A percentile compares a stretch with the other conserved stretches of the same genome.
Evolutionary conservation across 2,888 invertebrate species (phyloP).

Genomic region (Zygothrica quintamaculata): DNA sequence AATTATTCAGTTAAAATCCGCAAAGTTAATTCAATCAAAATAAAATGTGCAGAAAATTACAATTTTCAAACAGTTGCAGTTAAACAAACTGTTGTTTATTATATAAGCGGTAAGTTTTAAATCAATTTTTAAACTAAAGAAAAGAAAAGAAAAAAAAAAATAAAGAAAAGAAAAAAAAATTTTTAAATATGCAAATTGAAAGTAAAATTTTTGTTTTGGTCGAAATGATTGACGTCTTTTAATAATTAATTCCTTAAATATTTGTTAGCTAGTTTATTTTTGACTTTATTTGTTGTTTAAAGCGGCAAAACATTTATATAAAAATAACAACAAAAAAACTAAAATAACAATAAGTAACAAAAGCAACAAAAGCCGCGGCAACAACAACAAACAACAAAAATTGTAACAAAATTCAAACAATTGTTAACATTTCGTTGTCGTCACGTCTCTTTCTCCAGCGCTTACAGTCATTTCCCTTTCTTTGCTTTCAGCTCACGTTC

Average conservation of each 20-base stretch:
- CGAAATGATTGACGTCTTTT: no score
- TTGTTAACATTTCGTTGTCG: constrained; percentile 67
- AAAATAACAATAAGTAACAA: constrained; percentile 20
- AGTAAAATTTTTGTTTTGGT: no score
- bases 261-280: no score
- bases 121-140: background rate
- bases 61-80: constrained; percentile 13
- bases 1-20: constrained; percentile 26
- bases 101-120: constrained; percentile 48
- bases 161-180: background rate
- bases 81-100: constrained; percentile 33
- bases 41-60: constrained; percentile 33
- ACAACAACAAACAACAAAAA: constrained; percentile 10
- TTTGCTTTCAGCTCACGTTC: no score
- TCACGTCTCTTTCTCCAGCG: constrained; percentile 15
- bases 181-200: background rate
- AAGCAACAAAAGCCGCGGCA: no score
- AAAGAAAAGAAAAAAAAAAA: no score
- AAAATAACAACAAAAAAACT: constrained; percentile 1
- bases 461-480: constrained; percentile 5
- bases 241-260: no score
- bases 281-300: no score
- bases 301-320: constrained; percentile 27
- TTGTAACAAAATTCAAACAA: constrained; percentile 37
- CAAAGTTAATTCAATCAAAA: background rate